Evolutionary conservation across 2,797 vertebrate genomes (phyloP), one percentile per base, ranked within the genome.

Genomic region (Lutjanus argentimaculatus): DNA sequence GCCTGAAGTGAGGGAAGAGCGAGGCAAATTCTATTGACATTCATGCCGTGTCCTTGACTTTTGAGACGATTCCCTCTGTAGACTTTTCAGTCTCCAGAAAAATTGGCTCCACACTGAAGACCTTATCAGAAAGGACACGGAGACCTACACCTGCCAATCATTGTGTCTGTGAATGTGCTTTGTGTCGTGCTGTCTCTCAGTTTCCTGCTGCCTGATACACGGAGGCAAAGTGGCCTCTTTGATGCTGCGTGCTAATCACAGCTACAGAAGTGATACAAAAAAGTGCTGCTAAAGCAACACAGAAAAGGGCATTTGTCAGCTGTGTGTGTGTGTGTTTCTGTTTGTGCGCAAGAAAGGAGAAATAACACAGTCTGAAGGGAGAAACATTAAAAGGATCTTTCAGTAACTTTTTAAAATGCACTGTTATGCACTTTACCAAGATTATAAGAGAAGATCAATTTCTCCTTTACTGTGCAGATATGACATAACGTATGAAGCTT

Each of bases 81-180:
- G 72, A 71, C 79, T 88, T 85, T 79, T 78, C 61, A 80, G 68
- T 72, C 59, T 74, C n/a, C 11, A 75, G 52, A 84, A 87, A 84
- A 85, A 82, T 74, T 82, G 82, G 59, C 82, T 88, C 66, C 72
- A 79, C 80, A 57, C 6, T 45, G 75, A 80, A 83, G 80, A 85
- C 80, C 61, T 88, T 83, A 91, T 87, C 84, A 84, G 79, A 82
- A 72, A 79, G 70, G 84, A 84, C 78, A 82, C 58, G 5, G 75
- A 88, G 77, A 66, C 77, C 67, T 67, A 78, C 79, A 74, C 72
- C 79, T 88, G 83, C 63, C 84, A 87, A 62, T 85, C 87, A 86
- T 0, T 3, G 13, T 9, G 55, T 57, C 7, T 36, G 36, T 22
- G 36, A 49, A 63, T 67, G 40, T 48, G 53, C 30, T 7, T 19